Evolutionary conservation across 2,113 vertebrate genomes (phyloP), one percentile per base, ranked within the genome.

Genomic region (Elgaria multicarinata): DNA sequence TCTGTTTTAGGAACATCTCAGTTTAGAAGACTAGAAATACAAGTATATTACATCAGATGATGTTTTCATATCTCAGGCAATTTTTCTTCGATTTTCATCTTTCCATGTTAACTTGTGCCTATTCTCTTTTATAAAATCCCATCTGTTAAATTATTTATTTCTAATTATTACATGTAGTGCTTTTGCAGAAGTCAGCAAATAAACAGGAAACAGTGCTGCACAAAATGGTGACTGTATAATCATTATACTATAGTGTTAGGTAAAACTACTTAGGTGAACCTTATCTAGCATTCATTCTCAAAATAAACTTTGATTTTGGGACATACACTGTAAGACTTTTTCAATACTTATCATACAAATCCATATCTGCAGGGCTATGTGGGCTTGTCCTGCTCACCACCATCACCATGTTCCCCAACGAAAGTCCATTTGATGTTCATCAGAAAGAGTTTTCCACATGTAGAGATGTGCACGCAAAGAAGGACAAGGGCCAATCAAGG

Each of bases 141-240:
- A 20, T 0, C 89, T 86, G 83, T 88, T 95, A 79, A 94, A 93
- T 94, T 95, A 95, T 96, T 96, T 94, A 96, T 93, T 92, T 90
- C 91, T 83, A 96, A 93, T 93, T 93, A 93, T 93, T 91, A 84
- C 90, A 75, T 74, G 77, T 75, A 24, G 39, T 92, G 83, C 88
- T 82, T 93, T 58, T 94, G 93, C 93, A 93, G 91, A 91, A 91
- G 89, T 94, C 93, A 93, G 92, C 92, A 95, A 90, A 91, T 86
- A 94, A 94, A 94, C 93, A 92, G 91, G 91, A 94, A 62, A 89
- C 90, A 94, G 75, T 89, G 93, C 91, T 94, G 92, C 91, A 91
- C 69, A 92, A 92, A 95, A 89, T 92, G 94, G 31, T 36, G 22
- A 78, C 62, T 78, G 91, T 90, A 94, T 92, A 95, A 53, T 53